Base-by-base conservation (phyloP, 2,797 vertebrate species). In the Staurois parvus region DNA sequence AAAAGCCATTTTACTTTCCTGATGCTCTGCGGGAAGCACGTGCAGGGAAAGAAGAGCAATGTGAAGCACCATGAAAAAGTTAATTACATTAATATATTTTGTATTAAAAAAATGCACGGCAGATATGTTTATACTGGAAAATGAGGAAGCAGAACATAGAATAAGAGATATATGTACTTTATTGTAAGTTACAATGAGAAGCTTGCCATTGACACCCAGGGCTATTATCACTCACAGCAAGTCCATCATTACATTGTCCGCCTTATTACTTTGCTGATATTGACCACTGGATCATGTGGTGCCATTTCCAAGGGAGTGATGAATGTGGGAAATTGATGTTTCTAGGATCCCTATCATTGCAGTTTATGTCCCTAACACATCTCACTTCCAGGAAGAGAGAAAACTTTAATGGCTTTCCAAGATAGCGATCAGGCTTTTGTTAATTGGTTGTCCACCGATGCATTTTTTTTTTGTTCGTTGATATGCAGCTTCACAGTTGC, bases 381-480 rank as follows among this genome's bases (percentile, higher is more conserved):
- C 28, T 24, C 17, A 56, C 29, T 76, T 32, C 56, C 17, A 59
- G 24, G 73, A 13, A 1, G 19, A 6, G 26, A 76, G 48, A 32
- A 56, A 76, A n/a, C 17, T 76, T 30, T 76, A 76, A 76, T 76
- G 48, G 76, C 32, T 79, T 79, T 28, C 15, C n/a, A 68, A 28
- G 62, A 66, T 29, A 29, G 34, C 26, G 37, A 67, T 64, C 40
- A 45, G 48, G 17, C 13, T 52, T 52, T 52, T 52, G 48, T 17
- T 52, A 52, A 52, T 52, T 45, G 12, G 42, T 17, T 52, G 48
- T 4, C 48, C 48, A 52, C 13, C 13, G 17, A 52, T 52, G 48
- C 48, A 52, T 15, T 52, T 52, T 52, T 19, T 52, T 48, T 52
- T 52, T 11, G 1, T 52, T 45, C 13, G 40, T 10, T 42, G 12